Percentiles rank a stretch among this genome's conserved stretches.
Evolutionary conservation across 2,113 vertebrate species (phyloP).

Genomic region (Psephotus haematonotus): DNA sequence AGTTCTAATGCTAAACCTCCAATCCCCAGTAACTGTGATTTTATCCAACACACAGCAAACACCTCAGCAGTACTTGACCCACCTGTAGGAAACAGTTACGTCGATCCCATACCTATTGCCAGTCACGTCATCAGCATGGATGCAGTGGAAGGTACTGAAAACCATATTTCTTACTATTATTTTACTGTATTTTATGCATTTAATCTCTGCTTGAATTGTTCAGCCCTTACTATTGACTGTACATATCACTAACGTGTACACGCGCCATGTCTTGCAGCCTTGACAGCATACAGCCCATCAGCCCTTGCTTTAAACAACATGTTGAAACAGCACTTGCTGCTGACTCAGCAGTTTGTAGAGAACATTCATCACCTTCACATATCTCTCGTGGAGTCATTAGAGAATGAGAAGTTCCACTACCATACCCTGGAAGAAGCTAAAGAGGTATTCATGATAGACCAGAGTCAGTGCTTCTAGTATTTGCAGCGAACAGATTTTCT

Average conservation of each 20-base stretch:
- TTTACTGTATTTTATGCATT: rapidly evolving
- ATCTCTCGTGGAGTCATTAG: slow-evolving; percentile 76
- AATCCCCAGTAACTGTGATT: neutral
- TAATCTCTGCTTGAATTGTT: too few relatives aligned
- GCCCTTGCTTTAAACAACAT: slow-evolving; percentile 74
- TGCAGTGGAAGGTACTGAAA: slow-evolving; percentile 81
- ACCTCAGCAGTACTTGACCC: slow-evolving; percentile 11
- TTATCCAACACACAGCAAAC: slow-evolving; percentile 5
- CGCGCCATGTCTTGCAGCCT: slow-evolving; percentile 42
- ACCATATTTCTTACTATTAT: rapidly evolving
- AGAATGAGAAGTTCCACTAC: slow-evolving; percentile 82
- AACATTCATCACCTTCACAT: slow-evolving; percentile 74
- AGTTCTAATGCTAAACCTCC: neutral
- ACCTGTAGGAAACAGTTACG: slow-evolving; percentile 27
- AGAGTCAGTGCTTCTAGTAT: neutral
- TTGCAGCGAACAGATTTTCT: neutral
- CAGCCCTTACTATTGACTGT: neutral
- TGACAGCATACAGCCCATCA: slow-evolving; percentile 76
- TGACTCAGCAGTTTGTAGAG: slow-evolving; percentile 78
- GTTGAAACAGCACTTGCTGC: slow-evolving; percentile 84
- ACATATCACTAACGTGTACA: rapidly evolving
- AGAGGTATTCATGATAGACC: slow-evolving; percentile 70
- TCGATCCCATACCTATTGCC: slow-evolving; percentile 72
- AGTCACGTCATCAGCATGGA: slow-evolving; percentile 75
- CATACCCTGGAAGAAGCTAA: slow-evolving; percentile 86